These are phyloP conservation scores for Neoarius graeffei DNA, from an alignment of 2,113 vertebrate species.

Conservation along the genomic window DNA sequence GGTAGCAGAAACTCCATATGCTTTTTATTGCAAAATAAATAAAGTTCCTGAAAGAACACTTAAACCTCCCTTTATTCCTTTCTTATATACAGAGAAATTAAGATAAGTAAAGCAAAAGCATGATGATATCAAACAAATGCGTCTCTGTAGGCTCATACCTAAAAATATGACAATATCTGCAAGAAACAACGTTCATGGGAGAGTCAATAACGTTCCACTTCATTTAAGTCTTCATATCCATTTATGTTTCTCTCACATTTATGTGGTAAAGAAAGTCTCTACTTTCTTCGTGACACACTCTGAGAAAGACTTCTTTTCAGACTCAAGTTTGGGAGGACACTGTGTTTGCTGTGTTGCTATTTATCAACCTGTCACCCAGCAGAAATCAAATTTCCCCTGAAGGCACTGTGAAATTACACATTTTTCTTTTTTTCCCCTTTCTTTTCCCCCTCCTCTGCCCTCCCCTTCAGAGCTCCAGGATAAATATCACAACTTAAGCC, in stretches of 20 bases:
- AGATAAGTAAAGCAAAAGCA: not conserved
- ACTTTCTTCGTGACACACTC: slow-evolving; percentile 28
- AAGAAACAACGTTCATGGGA: not conserved
- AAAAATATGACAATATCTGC: not conserved
- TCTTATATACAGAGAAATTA: not conserved
- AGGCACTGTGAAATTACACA: slow-evolving; percentile 81
- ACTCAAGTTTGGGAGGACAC: slow-evolving; percentile 70
- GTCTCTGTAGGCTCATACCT: not conserved
- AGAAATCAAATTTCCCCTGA: slow-evolving; percentile 81
- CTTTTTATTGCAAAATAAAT: not conserved
- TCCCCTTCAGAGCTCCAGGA: slow-evolving; percentile 70
- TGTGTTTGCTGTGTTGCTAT: slow-evolving; percentile 74
- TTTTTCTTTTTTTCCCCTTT: slow-evolving; percentile 63
- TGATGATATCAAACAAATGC: not conserved
- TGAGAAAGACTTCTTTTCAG: slow-evolving; percentile 60
- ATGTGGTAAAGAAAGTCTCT: slow-evolving; percentile 6
- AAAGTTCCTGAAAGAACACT: not conserved
- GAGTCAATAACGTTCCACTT: not conserved
- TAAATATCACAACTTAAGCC: slow-evolving; percentile 80
- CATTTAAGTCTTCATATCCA: slow-evolving; percentile 12
- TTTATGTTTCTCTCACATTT: not conserved
- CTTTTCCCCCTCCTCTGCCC: not conserved
- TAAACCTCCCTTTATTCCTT: not conserved
- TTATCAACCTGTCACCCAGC: slow-evolving; percentile 79
- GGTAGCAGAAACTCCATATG: not conserved